Evolutionary conservation across 1,140 invertebrate genomes (phyloP).

Genomic region (Apis laboriosa): DNA sequence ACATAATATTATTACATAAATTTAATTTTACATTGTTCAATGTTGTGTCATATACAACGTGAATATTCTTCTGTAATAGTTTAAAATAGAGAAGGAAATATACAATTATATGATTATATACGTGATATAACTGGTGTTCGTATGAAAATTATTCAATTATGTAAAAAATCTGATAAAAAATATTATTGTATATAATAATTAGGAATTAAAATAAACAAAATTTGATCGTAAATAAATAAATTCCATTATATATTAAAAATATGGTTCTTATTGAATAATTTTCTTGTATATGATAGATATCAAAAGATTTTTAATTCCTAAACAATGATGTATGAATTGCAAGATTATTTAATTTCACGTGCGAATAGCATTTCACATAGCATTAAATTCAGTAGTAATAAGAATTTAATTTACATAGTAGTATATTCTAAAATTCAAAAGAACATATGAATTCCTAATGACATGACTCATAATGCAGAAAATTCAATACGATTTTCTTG

Average conservation of each 20-base stretch:
- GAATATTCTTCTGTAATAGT: background rate
- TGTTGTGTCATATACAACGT: too few relatives aligned
- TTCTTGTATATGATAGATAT: background rate
- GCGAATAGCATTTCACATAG: too few relatives aligned
- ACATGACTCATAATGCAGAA: slow-evolving; percentile 4
- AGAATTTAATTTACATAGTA: background rate
- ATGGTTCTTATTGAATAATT: background rate
- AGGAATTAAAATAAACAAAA: background rate
- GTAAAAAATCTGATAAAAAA: background rate
- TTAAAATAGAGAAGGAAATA: background rate
- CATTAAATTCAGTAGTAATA: background rate
- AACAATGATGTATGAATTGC: background rate
- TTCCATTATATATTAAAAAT: background rate
- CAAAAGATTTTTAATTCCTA: too few relatives aligned
- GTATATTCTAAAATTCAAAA: background rate
- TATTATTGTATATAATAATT: background rate
- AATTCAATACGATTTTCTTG: slow-evolving; percentile 5
- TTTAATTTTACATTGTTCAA: background rate
- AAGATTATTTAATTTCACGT: background rate
- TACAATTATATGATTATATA: background rate
- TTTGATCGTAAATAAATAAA: background rate
- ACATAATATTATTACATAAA: background rate
- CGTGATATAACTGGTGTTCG: background rate
- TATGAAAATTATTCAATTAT: slow-evolving; percentile 13
- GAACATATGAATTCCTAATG: slow-evolving; percentile 7